These are phyloP conservation scores for Papilio helenus DNA, from an alignment of 1,140 invertebrate genomes.

Conservation along the genomic window DNA sequence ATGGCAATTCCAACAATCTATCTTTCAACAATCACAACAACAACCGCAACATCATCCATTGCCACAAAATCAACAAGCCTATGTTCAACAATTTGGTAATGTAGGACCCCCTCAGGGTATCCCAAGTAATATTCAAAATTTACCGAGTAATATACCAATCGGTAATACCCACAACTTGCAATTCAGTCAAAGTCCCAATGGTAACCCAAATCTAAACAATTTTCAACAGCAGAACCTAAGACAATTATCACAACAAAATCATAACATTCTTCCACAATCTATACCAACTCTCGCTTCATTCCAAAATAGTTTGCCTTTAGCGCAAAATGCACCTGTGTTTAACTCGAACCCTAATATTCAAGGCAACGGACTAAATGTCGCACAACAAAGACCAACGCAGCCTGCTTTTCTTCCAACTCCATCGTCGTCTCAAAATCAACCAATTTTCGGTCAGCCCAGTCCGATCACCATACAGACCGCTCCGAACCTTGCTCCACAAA, in stretches of 20 bases:
- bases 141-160: constrained; percentile 50
- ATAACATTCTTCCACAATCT: constrained; percentile 65
- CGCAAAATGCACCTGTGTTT: constrained; percentile 58
- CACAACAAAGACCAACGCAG: constrained; percentile 71
- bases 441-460: constrained; percentile 64
- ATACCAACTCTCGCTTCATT: constrained; percentile 67
- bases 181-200: constrained; percentile 54
- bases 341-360: constrained; percentile 61
- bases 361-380: constrained; percentile 57
- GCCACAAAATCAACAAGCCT: constrained; percentile 56
- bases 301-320: constrained; percentile 56
- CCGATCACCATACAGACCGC: constrained; percentile 75
- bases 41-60: constrained; percentile 44
- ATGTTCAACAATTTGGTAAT: constrained; percentile 70
- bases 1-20: constrained; percentile 66
- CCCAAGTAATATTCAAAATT: constrained; percentile 55
- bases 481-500: constrained; percentile 69
- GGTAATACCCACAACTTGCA: constrained; percentile 64
- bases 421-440: constrained; percentile 61
- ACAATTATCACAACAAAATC: constrained; percentile 58
- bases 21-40: constrained; percentile 60
- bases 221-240: constrained; percentile 64
- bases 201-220: constrained; percentile 58
- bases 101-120: constrained; percentile 64
- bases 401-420: constrained; percentile 77